Base-by-base conservation (phyloP, 2,888 invertebrate genomes). In the Allygus modestus region DNA sequence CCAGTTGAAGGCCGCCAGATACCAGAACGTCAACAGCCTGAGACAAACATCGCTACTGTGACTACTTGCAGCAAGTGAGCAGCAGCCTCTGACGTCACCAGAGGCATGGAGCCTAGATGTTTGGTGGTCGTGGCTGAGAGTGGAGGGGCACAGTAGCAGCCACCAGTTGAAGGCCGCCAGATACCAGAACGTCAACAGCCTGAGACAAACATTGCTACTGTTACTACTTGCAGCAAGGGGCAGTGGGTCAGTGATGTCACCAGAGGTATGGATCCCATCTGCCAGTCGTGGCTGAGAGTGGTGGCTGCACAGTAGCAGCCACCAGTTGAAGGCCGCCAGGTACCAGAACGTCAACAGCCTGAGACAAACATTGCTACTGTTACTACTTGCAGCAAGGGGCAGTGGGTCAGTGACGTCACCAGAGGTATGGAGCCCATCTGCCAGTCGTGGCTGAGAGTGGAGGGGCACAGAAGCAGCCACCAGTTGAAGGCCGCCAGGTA, bases 91-190 rank as follows among this genome's bases (percentile, higher is more conserved):
- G 93, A 93, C 79, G 95, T 94, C 87, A 97, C 92, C 85, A 97
- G 91, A 28, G 96, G 96, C 86, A 97, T 94, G 17, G 96, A 96
- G 7, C 96, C 96, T 95, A 96, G n/a, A n/a, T n/a, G n/a, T 95
- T 91, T 97, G 97, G 97, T 97, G 97, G 90, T 97, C 97, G 89
- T 97, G 97, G 88, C 96, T 95, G 73, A 97, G 92, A 0, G 93
- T 93, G 88, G 93, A 93, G 0, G 97, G 97, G 87, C 94, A 95
- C 82, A 97, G 91, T n/a, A 97, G 91, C 86, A 97, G 91, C 95
- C 96, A 96, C 92, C 94, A 94, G 92, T 97, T 97, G 91, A 96
- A 94, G 0, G 95, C 95, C 7, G 96, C 95, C 89, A 97, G 91
- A 91, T 96, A 97, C 90, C 94, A 94, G 91, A 75, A 82, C 26